Base-by-base conservation (phyloP, 2,113 vertebrate genomes). In the Stictonetta naevosa region DNA sequence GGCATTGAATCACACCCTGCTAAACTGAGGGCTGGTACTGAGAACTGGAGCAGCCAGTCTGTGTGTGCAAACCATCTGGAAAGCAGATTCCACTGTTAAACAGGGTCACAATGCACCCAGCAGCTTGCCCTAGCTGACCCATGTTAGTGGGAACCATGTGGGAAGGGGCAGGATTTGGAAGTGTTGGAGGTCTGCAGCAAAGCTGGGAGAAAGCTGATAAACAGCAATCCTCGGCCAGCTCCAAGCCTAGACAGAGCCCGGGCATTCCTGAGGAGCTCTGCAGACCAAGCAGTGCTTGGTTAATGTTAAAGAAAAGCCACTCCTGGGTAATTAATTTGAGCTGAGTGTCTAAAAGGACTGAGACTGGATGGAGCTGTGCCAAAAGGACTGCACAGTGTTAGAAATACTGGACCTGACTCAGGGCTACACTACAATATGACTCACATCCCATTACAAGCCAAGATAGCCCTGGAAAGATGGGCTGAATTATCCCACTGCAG, bases 381-480 rank as follows among this genome's bases (percentile, higher is more conserved):
- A 96, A 69, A 96, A 96, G 91, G 59, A 91, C 94, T 95, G 89
- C 67, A 93, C 58, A 93, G 66, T 87, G 62, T 95, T 96, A 76
- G 83, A 96, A 96, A 93, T 90, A 92, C 95, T 96, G 95, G 90
- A 83, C 88, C 40, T 92, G 83, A 95, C 88, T 96, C 95, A 96
- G 92, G 60, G 69, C 82, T 96, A 86, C 79, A 86, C 68, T 93
- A 62, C 42, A 90, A 90, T 78, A 88, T 96, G 95, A 96, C 76
- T 96, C 93, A 90, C 69, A 88, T 79, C 31, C 88, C 93, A 40
- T 66, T 69, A 88, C 1, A 6, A 96, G 93, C 95, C 90, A 95
- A 93, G 63, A 96, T 48, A 93, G 66, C 66, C 58, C 38, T 93
- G 62, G 62, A 96, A 95, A 92, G 76, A 96, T 40, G 38, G 79